Evolutionary conservation across 2,113 vertebrate genomes (phyloP).

Genomic region (Sclerurus mexicanus): DNA sequence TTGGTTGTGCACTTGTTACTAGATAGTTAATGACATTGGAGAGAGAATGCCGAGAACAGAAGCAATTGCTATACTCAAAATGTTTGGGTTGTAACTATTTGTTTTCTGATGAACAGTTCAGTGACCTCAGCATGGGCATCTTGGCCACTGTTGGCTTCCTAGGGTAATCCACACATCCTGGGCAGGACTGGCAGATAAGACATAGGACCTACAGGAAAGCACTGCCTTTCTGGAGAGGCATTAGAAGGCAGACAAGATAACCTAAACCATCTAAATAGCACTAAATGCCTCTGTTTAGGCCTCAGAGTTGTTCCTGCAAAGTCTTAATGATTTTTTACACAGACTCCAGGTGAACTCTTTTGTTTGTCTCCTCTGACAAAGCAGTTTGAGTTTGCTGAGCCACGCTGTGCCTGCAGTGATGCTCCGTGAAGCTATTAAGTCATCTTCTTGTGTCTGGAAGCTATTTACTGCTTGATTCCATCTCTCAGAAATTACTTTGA

Average conservation of each 20-base stretch:
- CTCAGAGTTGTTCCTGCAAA: not conserved
- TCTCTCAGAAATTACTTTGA: slow-evolving; percentile 16
- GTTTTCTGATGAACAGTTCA: not conserved
- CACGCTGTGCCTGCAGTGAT: not conserved
- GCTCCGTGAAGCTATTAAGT: slow-evolving; percentile 8
- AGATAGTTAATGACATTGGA: not conserved
- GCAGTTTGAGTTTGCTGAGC: slow-evolving; percentile 9
- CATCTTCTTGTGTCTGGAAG: not conserved
- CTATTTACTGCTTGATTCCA: not conserved
- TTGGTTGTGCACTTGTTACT: not conserved
- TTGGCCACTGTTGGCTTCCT: not conserved
- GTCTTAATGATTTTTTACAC: not conserved
- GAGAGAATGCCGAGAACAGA: not conserved
- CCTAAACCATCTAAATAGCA: not conserved
- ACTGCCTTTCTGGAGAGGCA: not conserved
- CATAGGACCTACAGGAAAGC: not conserved
- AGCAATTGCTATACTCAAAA: not conserved
- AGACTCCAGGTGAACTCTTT: not conserved
- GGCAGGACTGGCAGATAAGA: not conserved
- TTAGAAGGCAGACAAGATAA: not conserved
- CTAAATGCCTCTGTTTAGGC: not conserved
- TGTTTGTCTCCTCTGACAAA: not conserved
- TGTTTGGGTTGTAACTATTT: not conserved
- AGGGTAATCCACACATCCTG: not conserved
- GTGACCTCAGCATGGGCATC: not conserved